A percentile compares a stretch with the other conserved stretches of the same genome.
These are phyloP conservation scores for Dinomys branickii DNA, from an alignment of 2,113 vertebrate species.

Conservation along the genomic window DNA sequence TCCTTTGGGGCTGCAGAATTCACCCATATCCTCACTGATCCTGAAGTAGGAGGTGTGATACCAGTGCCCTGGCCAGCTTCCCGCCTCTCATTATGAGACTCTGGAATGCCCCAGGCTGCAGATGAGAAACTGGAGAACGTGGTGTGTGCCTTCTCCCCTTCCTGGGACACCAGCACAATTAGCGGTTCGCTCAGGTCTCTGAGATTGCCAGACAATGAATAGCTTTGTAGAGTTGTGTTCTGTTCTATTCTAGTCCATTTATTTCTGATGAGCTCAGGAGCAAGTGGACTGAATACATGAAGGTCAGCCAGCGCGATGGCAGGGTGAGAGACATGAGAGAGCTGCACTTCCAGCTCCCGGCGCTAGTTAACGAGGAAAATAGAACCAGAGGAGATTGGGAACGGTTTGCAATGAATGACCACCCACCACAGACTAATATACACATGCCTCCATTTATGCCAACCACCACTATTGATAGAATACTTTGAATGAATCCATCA, in stretches of 20 bases:
- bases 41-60: neutral
- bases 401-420: constrained; percentile 33
- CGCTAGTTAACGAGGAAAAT: constrained; percentile 61
- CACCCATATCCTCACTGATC: neutral
- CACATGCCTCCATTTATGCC: constrained; percentile 60
- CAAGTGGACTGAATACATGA: constrained; percentile 68
- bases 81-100: neutral
- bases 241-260: constrained; percentile 70
- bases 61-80: neutral
- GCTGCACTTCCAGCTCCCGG: neutral
- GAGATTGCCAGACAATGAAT: constrained; percentile 16
- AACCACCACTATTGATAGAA: constrained; percentile 74
- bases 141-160: constrained; percentile 56
- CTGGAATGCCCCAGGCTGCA: constrained; percentile 64
- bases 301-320: constrained; percentile 57
- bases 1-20: neutral
- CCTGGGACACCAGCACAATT: constrained; percentile 53
- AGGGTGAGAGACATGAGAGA: constrained; percentile 3
- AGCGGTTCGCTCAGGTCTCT: constrained; percentile 49
- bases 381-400: constrained; percentile 68
- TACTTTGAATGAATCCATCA: constrained; percentile 78
- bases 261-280: constrained; percentile 72
- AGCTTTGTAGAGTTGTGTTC: constrained; percentile 23
- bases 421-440: constrained; percentile 12
- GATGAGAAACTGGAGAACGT: constrained; percentile 56